Conservation (phyloP, 2,113 vertebrate species). For the Pelecanus crispus region DNA sequence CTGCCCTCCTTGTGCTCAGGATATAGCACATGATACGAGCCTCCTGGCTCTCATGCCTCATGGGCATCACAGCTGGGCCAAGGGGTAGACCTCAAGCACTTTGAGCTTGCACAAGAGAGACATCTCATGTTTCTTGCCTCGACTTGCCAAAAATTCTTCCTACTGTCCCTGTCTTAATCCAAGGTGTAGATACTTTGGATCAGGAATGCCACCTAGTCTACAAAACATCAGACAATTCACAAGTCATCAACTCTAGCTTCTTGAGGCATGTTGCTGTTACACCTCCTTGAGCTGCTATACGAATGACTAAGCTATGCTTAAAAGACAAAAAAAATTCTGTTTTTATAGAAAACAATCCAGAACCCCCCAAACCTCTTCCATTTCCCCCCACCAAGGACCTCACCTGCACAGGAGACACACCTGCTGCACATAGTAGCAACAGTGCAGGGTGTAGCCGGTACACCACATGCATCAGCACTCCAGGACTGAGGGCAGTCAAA, state of each 20-base stretch:
- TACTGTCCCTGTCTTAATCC: not conserved
- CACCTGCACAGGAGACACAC: not conserved
- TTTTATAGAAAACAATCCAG: not conserved
- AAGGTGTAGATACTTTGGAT: not conserved
- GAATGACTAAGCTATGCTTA: not conserved
- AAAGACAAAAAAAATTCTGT: not conserved
- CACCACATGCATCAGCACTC: not conserved
- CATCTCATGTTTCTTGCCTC: not conserved
- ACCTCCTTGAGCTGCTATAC: not conserved
- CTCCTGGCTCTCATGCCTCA: not conserved
- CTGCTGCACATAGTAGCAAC: not conserved
- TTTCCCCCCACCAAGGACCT: fast-evolving
- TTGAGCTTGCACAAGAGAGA: not conserved
- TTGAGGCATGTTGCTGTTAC: fast-evolving
- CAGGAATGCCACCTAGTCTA: not conserved
- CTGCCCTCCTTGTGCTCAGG: not conserved
- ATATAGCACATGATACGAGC: not conserved
- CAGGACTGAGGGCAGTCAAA: not conserved
- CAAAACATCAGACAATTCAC: not conserved
- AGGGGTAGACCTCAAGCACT: not conserved
- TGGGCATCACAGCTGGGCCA: not conserved
- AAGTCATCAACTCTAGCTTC: not conserved
- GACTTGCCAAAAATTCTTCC: not conserved
- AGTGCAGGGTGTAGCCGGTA: not conserved
- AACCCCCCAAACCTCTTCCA: not conserved